phyloP scores from a whole-genome alignment of 2,113 vertebrate species.

The Speoplatyrhinus poulsoni region DNA sequence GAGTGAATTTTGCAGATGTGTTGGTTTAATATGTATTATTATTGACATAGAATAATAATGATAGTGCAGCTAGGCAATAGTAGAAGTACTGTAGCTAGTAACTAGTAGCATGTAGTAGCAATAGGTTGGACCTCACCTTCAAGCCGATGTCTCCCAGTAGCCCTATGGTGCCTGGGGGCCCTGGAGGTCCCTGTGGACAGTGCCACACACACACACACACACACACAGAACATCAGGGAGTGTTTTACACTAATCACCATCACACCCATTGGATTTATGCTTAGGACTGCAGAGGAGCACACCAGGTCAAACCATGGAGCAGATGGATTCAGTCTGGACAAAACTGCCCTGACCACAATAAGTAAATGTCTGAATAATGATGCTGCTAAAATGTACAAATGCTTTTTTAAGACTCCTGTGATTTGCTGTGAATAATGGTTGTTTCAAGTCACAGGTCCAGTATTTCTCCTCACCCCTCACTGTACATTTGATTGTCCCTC shows the following conservation, averaged over 20 bases:
- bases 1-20: conserved; percentile 34
- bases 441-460: not conserved
- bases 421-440: conserved; percentile 8
- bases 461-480: no score
- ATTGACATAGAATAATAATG: no score
- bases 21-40: not conserved
- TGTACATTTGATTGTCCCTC: not conserved
- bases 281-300: conserved; percentile 11
- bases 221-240: not conserved
- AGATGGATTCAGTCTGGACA: conserved; percentile 28
- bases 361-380: conserved; percentile 14
- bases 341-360: not conserved
- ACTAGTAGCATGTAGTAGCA: no score
- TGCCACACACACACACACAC: conserved; percentile 9
- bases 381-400: conserved; percentile 8
- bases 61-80: no score
- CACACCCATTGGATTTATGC: not conserved
- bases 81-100: no score
- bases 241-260: conserved; percentile 10
- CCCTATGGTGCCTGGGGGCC: conserved; percentile 84
- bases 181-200: conserved; percentile 84
- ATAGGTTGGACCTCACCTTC: conserved; percentile 75
- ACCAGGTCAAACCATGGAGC: conserved; percentile 23
- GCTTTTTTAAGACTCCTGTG: conserved; percentile 6
- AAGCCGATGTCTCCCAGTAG: conserved; percentile 88